Evolutionary conservation across 2,797 vertebrate species (phyloP).

Genomic region (Coracias cyanogaster): DNA sequence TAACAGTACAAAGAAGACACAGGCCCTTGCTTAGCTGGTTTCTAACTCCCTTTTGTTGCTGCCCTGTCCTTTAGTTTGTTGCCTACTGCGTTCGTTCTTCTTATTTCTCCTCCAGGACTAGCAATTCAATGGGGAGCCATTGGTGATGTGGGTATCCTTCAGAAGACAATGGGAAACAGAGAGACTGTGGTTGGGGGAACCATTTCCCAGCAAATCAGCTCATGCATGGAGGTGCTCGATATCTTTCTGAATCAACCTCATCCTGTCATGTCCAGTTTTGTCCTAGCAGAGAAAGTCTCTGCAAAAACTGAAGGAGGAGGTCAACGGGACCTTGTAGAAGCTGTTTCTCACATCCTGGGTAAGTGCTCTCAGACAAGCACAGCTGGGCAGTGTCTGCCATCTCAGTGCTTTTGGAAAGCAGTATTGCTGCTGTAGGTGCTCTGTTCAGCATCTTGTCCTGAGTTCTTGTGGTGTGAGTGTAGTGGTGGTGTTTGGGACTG

Average conservation of each 20-base stretch:
- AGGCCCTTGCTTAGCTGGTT: neutral
- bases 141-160: slow-evolving; percentile 92
- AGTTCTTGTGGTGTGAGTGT: neutral
- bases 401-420: neutral
- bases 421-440: neutral
- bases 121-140: slow-evolving; percentile 97
- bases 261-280: slow-evolving; percentile 93
- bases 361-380: slow-evolving; percentile 19
- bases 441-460: neutral
- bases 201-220: slow-evolving; percentile 89
- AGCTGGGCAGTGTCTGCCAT: neutral
- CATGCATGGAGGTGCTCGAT: slow-evolving; percentile 94
- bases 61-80: neutral
- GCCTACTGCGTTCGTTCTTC: neutral
- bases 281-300: slow-evolving; percentile 88
- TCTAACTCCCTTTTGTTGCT: neutral
- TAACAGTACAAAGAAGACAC: neutral
- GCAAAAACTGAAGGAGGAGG: slow-evolving; percentile 67
- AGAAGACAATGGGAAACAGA: slow-evolving; percentile 88
- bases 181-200: slow-evolving; percentile 90
- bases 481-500: neutral
- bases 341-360: slow-evolving; percentile 95
- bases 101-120: slow-evolving; percentile 76
- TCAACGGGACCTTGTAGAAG: slow-evolving; percentile 86
- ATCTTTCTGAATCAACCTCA: slow-evolving; percentile 87